Conservation (phyloP, 2,113 vertebrate genomes). For the Todiramphus saurophagus region DNA sequence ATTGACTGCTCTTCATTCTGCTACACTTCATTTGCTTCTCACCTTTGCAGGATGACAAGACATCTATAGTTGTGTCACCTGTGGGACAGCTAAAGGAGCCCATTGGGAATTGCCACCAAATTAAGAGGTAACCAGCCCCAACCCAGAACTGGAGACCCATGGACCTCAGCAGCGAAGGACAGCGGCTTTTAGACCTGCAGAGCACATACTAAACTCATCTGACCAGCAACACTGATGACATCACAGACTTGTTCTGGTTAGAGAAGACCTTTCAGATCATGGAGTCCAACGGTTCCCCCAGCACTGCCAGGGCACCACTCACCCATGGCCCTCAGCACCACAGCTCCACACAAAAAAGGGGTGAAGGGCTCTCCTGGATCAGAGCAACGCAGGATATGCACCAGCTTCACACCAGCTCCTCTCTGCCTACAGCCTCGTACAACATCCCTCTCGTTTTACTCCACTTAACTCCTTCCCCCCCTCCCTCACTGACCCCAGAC, state of each 20-base stretch:
- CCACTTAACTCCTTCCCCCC: not conserved
- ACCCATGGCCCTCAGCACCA: no score
- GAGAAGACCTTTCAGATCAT: no score
- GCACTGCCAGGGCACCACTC: no score
- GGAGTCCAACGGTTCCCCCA: no score
- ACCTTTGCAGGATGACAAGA: not conserved
- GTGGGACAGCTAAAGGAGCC: not conserved
- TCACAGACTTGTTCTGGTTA: no score
- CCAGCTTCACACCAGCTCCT: not conserved
- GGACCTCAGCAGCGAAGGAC: not conserved
- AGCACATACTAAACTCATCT: not conserved
- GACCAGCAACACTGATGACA: not conserved
- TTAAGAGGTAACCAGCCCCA: not conserved
- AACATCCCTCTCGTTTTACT: rapidly evolving
- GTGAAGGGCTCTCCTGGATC: no score
- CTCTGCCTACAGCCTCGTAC: not conserved
- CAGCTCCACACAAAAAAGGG: not conserved
- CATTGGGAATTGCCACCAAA: not conserved
- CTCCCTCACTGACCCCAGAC: not conserved
- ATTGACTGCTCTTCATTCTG: not conserved
- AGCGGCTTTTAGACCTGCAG: not conserved
- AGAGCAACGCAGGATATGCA: not conserved
- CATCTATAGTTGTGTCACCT: not conserved
- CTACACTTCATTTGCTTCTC: not conserved
- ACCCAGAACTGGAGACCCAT: not conserved